phyloP scores from a whole-genome alignment of 2,888 invertebrate genomes.

The Ptychoptera contaminata region DNA sequence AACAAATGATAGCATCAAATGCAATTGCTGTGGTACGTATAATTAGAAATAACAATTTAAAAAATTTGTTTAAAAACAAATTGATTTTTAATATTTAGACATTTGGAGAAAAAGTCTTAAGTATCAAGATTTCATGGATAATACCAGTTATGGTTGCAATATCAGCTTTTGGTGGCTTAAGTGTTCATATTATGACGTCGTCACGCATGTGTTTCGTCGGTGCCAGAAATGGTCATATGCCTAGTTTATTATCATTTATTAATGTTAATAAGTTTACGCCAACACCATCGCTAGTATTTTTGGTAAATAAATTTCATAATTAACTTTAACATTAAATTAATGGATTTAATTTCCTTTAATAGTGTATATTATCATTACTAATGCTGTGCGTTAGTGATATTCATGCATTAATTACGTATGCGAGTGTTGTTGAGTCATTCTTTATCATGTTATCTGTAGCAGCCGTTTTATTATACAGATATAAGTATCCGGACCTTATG shows the following conservation, averaged over 20 bases:
- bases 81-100: constrained; percentile 40
- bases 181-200: constrained; percentile 91
- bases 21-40: constrained; percentile 86
- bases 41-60: not conserved
- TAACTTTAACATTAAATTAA: not conserved
- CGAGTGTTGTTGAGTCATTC: constrained; percentile 82
- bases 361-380: constrained; percentile 69
- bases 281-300: constrained; percentile 62
- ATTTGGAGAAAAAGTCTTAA: constrained; percentile 63
- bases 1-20: constrained; percentile 71
- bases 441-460: constrained; percentile 78
- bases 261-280: constrained; percentile 62
- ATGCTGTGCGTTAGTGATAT: constrained; percentile 77
- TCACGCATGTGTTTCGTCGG: constrained; percentile 85
- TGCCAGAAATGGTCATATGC: constrained; percentile 81
- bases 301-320: constrained; percentile 39
- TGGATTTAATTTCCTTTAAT: constrained; percentile 9
- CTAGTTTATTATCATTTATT: constrained; percentile 61
- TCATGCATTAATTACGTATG: constrained; percentile 75
- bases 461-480: constrained; percentile 70
- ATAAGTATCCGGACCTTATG: constrained; percentile 57
- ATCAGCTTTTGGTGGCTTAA: constrained; percentile 83
- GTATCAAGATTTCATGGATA: constrained; percentile 47
- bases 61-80: constrained; percentile 3
- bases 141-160: constrained; percentile 87